Conservation (phyloP, 2,888 invertebrate species). For the Bombylius major region DNA sequence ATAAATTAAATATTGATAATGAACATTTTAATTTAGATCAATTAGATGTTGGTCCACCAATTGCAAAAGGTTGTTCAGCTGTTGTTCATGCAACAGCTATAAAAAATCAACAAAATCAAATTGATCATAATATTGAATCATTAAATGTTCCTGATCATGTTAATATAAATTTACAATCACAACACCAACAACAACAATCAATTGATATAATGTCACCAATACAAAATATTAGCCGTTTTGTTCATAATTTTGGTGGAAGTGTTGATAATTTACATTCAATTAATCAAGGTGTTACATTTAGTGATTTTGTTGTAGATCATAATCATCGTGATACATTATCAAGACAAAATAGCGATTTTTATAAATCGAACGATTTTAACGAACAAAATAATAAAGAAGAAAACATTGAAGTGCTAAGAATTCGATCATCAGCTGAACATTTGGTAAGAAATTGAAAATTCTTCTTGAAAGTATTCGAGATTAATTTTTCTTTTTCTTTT, state of each 20-base stretch:
- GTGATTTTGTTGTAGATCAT: constrained; percentile 20
- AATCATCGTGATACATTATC: too few relatives aligned
- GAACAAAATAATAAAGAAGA: too few relatives aligned
- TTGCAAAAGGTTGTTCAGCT: constrained; percentile 71
- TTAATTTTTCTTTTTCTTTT: too few relatives aligned
- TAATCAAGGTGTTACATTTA: constrained; percentile 23
- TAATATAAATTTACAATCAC: not conserved
- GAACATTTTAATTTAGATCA: constrained; percentile 43
- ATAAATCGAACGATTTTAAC: too few relatives aligned
- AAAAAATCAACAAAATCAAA: constrained; percentile 21
- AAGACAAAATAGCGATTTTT: too few relatives aligned
- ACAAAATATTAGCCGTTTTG: constrained; percentile 33
- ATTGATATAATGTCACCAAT: constrained; percentile 30
- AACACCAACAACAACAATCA: not conserved
- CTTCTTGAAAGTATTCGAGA: not conserved
- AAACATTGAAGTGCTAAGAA: not conserved
- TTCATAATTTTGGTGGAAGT: constrained; percentile 34
- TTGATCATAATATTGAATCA: constrained; percentile 3
- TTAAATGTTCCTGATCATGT: not conserved
- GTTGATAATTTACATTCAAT: constrained; percentile 30
- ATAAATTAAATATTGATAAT: constrained; percentile 16
- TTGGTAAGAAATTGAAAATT: constrained; percentile 3
- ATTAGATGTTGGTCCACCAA: constrained; percentile 53
- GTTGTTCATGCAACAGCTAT: constrained; percentile 62
- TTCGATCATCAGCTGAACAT: not conserved